Evolutionary conservation across 2,797 vertebrate genomes (phyloP).

Genomic region (Muscicapa striata): DNA sequence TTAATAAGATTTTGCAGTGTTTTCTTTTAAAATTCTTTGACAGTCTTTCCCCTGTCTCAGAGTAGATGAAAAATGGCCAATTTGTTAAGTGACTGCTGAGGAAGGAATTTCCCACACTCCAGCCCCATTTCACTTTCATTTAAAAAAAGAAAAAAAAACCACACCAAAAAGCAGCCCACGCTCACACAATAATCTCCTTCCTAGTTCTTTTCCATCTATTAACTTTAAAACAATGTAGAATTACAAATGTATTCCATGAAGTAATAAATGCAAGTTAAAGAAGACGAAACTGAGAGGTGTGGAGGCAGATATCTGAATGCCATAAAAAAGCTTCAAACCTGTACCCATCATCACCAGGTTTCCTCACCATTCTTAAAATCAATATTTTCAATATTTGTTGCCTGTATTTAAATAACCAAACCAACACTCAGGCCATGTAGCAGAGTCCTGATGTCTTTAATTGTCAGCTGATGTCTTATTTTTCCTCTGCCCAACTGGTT

Average conservation of each 20-base stretch:
- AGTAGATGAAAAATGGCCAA: slow-evolving; percentile 15
- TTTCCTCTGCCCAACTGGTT: neutral
- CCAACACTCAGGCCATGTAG: neutral
- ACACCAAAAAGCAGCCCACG: neutral
- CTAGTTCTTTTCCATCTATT: neutral
- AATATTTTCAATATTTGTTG: neutral
- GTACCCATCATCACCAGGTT: neutral
- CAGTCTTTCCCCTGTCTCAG: neutral
- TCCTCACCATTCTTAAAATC: neutral
- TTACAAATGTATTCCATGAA: neutral
- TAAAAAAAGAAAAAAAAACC: neutral
- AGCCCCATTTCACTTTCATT: slow-evolving; percentile 24
- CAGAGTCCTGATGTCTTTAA: neutral
- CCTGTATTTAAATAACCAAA: neutral
- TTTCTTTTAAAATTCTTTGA: slow-evolving; percentile 37
- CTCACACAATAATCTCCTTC: neutral
- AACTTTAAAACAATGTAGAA: neutral
- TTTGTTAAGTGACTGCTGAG: slow-evolving; percentile 30
- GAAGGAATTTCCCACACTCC: slow-evolving; percentile 52
- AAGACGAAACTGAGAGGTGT: neutral
- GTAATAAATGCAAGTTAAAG: neutral
- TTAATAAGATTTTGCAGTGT: slow-evolving; percentile 42
- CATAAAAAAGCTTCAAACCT: neutral
- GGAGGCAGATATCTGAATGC: neutral
- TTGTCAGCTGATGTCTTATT: neutral